Percentiles rank a stretch among this genome's conserved stretches.
phyloP scores from a whole-genome alignment of 1,140 invertebrate species.

The Zaprionus inermis region DNA sequence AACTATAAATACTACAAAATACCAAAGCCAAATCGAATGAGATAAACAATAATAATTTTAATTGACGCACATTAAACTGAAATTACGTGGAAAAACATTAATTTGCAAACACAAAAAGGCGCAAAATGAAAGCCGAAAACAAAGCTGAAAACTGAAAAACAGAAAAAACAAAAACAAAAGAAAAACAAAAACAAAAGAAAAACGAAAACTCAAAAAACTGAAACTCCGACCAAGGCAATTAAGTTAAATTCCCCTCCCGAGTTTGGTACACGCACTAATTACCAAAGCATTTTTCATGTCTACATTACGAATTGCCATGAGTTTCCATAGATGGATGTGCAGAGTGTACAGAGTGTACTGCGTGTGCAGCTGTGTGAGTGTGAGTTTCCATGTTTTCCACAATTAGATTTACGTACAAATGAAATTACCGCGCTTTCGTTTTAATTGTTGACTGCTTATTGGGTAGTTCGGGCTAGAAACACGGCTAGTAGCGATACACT shows the following conservation, averaged over 20 bases:
- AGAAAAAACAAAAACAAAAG: slow-evolving; percentile 42
- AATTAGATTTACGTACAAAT: slow-evolving; percentile 81
- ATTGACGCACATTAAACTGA: slow-evolving; percentile 77
- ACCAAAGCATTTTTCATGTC: slow-evolving; percentile 65
- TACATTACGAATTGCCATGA: slow-evolving; percentile 24
- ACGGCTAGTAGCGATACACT: slow-evolving; percentile 2
- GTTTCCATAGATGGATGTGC: slow-evolving; percentile 20
- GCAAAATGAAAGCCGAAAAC: slow-evolving; percentile 57
- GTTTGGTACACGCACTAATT: slow-evolving; percentile 75
- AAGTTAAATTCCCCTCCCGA: slow-evolving; percentile 24
- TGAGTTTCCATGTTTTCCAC: slow-evolving; percentile 59
- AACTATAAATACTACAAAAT: slow-evolving; percentile 30
- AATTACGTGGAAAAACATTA: slow-evolving; percentile 65
- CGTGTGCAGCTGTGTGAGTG: slow-evolving; percentile 12
- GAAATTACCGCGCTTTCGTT: slow-evolving; percentile 81
- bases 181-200: slow-evolving; percentile 45
- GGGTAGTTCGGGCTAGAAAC: slow-evolving; percentile 26
- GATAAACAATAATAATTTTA: slow-evolving; percentile 79
- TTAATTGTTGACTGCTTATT: slow-evolving; percentile 78
- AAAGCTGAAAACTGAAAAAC: slow-evolving; percentile 44
- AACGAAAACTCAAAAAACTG: slow-evolving; percentile 22
- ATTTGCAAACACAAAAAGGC: slow-evolving; percentile 65
- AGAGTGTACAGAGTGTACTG: slow-evolving; percentile 1
- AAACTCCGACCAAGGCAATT: slow-evolving; percentile 46
- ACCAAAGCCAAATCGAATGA: slow-evolving; percentile 28